phyloP scores from a whole-genome alignment of 2,113 vertebrate species.

The Podilymbus podiceps region DNA sequence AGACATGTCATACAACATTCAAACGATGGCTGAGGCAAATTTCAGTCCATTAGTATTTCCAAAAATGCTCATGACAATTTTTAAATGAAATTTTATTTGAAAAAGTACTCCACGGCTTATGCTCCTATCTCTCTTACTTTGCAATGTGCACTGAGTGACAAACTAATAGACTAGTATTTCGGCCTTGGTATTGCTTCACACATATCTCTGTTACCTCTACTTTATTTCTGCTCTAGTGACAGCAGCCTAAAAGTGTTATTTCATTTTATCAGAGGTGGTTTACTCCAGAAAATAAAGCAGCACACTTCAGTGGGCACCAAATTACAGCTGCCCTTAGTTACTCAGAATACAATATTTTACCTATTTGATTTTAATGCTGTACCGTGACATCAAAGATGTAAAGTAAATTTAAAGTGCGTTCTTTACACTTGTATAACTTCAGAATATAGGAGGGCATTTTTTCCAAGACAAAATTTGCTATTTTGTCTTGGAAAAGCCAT shows the following conservation, averaged over 20 bases:
- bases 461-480: not conserved
- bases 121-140: not conserved
- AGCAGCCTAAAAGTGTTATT: not conserved
- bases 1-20: rapidly evolving
- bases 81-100: not conserved
- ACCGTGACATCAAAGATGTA: not conserved
- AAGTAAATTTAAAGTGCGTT: not conserved
- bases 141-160: not conserved
- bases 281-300: not conserved
- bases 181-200: not conserved
- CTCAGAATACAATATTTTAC: not conserved
- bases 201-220: not conserved
- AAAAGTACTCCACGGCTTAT: not conserved
- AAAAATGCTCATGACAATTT: not conserved
- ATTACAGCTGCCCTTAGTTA: not conserved
- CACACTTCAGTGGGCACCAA: not conserved
- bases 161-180: not conserved
- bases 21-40: not conserved
- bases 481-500: too few relatives aligned
- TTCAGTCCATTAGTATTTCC: not conserved
- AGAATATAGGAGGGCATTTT: not conserved
- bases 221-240: not conserved
- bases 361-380: not conserved
- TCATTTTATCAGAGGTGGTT: not conserved
- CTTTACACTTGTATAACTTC: not conserved